Evolutionary conservation across 2,113 vertebrate genomes (phyloP).

Genomic region (Gracilinanus agilis): DNA sequence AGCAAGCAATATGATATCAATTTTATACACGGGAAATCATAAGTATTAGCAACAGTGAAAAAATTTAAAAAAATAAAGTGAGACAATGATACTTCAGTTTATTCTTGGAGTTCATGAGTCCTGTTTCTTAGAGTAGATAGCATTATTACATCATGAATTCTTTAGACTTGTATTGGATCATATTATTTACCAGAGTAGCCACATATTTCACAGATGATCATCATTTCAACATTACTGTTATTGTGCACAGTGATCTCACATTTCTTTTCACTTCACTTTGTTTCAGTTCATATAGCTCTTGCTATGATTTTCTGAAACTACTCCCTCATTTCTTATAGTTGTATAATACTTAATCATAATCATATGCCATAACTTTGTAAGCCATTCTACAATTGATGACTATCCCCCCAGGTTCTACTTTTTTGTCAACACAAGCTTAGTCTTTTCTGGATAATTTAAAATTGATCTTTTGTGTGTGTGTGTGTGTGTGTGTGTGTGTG

Average conservation of each 20-base stretch:
- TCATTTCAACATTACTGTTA: neutral
- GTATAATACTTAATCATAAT: neutral
- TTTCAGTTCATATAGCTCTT: neutral
- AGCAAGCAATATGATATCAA: neutral
- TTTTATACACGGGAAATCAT: neutral
- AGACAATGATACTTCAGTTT: neutral
- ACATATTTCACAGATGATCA: neutral
- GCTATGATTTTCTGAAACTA: neutral
- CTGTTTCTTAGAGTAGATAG: neutral
- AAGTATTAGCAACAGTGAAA: neutral
- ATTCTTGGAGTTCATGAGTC: neutral
- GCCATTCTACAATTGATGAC: neutral
- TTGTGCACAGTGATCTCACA: neutral
- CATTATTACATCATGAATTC: neutral
- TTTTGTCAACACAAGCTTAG: neutral
- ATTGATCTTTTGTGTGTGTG: neutral
- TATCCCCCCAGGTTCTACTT: neutral
- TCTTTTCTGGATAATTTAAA: neutral
- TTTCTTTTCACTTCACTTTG: neutral
- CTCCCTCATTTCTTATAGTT: neutral
- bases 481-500: no score
- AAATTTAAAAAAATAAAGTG: neutral
- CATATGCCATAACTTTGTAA: neutral
- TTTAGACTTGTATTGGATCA: neutral
- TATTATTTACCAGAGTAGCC: neutral